Evolutionary conservation across 2,888 invertebrate species (phyloP).

Genomic region (Philereme transversata): DNA sequence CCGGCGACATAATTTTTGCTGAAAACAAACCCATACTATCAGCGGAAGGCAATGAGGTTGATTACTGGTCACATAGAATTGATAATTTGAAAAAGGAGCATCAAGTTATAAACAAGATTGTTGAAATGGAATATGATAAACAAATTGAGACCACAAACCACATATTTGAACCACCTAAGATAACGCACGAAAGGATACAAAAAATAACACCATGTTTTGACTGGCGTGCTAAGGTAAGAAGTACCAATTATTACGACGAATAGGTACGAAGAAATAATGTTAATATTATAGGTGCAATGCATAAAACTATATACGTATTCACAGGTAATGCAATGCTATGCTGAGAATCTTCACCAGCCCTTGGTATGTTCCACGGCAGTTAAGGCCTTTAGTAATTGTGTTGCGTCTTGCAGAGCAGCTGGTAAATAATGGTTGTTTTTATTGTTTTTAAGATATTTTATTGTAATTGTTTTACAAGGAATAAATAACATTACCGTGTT

Average conservation of each 20-base stretch:
- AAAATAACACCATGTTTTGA: slow-evolving; percentile 71
- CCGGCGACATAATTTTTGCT: slow-evolving; percentile 49
- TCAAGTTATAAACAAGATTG: slow-evolving; percentile 68
- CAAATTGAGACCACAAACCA: slow-evolving; percentile 61
- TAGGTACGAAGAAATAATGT: not conserved
- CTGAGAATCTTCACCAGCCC: slow-evolving; percentile 71
- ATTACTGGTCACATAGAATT: slow-evolving; percentile 72
- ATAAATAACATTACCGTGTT: no score
- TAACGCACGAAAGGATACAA: slow-evolving; percentile 59
- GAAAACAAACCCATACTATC: slow-evolving; percentile 48
- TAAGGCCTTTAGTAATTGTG: slow-evolving; percentile 70
- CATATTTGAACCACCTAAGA: slow-evolving; percentile 52
- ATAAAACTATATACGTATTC: slow-evolving; percentile 31
- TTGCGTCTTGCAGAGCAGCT: slow-evolving; percentile 59
- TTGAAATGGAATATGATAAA: slow-evolving; percentile 71
- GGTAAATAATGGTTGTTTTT: slow-evolving; percentile 46
- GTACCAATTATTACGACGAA: no score
- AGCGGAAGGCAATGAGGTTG: slow-evolving; percentile 53
- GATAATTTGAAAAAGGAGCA: slow-evolving; percentile 72
- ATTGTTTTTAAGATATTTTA: not conserved
- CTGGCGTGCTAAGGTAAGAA: slow-evolving; percentile 63
- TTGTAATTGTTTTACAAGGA: no score
- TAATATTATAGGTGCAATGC: not conserved
- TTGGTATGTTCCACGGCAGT: slow-evolving; percentile 67
- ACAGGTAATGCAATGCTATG: slow-evolving; percentile 74